Conservation (phyloP, 2,797 vertebrate genomes). For the Crocodylus rhombifer region DNA sequence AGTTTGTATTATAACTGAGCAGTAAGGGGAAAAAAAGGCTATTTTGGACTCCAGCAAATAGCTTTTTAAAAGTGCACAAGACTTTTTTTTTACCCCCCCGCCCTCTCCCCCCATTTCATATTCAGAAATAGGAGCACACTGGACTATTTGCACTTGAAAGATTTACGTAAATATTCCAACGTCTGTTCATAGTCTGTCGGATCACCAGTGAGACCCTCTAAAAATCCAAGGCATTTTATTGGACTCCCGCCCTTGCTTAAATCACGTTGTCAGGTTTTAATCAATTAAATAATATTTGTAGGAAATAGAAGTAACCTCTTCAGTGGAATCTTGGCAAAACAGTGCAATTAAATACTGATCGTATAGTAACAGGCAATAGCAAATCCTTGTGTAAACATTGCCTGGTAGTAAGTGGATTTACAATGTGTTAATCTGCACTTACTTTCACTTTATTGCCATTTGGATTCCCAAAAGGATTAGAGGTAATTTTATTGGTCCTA, state of each 20-base stretch:
- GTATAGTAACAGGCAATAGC: slow-evolving; percentile 83
- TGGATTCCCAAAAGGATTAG: slow-evolving; percentile 93
- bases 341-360: slow-evolving; percentile 86
- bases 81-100: not conserved
- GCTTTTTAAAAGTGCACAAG: slow-evolving; percentile 52
- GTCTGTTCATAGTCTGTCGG: slow-evolving; percentile 40
- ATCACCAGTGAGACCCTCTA: not conserved
- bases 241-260: slow-evolving; percentile 69
- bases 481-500: slow-evolving; percentile 90
- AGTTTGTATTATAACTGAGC: slow-evolving; percentile 73
- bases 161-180: slow-evolving; percentile 10
- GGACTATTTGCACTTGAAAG: slow-evolving; percentile 46
- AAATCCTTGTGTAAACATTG: slow-evolving; percentile 87
- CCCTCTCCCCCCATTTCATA: not conserved
- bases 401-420: slow-evolving; percentile 88
- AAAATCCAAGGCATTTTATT: slow-evolving; percentile 54
- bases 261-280: slow-evolving; percentile 70
- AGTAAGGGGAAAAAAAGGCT: slow-evolving; percentile 62
- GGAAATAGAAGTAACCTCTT: slow-evolving; percentile 75
- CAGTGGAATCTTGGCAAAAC: slow-evolving; percentile 79
- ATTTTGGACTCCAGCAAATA: slow-evolving; percentile 59
- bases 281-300: slow-evolving; percentile 75
- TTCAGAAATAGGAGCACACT: slow-evolving; percentile 54
- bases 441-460: slow-evolving; percentile 94
- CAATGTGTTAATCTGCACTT: slow-evolving; percentile 88